phyloP scores from a whole-genome alignment of 1,140 invertebrate genomes.

The Philopotamus ludificatus region DNA sequence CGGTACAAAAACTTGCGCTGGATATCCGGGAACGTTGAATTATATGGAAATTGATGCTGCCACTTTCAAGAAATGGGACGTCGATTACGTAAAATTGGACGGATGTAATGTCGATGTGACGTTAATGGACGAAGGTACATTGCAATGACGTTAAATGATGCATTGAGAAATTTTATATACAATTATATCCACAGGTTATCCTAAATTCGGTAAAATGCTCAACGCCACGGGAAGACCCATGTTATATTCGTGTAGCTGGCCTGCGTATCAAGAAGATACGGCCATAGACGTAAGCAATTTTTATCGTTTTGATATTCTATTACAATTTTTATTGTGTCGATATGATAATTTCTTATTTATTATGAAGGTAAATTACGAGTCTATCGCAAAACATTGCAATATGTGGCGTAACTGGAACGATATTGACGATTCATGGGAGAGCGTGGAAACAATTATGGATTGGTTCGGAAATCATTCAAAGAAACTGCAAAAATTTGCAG shows the following conservation, averaged over 20 bases:
- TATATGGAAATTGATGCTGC: slow-evolving; percentile 76
- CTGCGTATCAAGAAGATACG: slow-evolving; percentile 66
- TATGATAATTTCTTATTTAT: neutral
- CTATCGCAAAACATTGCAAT: slow-evolving; percentile 61
- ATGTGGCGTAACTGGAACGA: slow-evolving; percentile 83
- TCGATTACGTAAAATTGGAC: slow-evolving; percentile 89
- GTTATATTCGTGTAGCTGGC: slow-evolving; percentile 88
- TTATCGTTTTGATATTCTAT: neutral
- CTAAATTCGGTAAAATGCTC: slow-evolving; percentile 68
- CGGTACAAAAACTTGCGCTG: slow-evolving; percentile 78
- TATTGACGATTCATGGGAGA: slow-evolving; percentile 74
- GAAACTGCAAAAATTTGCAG: slow-evolving; percentile 65
- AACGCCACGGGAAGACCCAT: slow-evolving; percentile 81
- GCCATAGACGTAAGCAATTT: slow-evolving; percentile 22
- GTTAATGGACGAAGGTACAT: slow-evolving; percentile 55
- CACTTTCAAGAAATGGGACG: slow-evolving; percentile 84
- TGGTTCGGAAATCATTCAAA: slow-evolving; percentile 74
- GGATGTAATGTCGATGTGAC: slow-evolving; percentile 74
- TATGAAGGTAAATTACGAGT: slow-evolving; percentile 58
- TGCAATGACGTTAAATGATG: neutral
- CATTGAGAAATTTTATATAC: neutral
- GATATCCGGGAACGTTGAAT: slow-evolving; percentile 80
- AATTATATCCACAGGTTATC: slow-evolving; percentile 60
- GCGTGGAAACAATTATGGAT: slow-evolving; percentile 68
- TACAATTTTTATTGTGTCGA: neutral